These are phyloP conservation scores for Setophaga kirtlandii DNA, from an alignment of 2,113 vertebrate genomes.

Conservation along the genomic window DNA sequence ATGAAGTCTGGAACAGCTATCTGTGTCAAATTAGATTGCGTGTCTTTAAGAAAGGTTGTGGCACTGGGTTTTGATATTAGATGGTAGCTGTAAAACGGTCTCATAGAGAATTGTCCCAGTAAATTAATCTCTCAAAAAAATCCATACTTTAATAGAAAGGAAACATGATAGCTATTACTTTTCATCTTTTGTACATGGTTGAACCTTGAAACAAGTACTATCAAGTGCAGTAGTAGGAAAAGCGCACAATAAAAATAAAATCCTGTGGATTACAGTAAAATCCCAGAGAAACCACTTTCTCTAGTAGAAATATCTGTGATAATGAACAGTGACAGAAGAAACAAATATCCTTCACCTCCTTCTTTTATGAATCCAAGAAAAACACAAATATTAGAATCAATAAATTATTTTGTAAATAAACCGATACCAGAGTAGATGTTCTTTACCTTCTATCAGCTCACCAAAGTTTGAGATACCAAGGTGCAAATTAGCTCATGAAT, in stretches of 20 bases:
- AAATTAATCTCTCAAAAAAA: constrained; percentile 58
- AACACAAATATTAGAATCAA: neutral
- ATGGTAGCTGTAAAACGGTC: constrained; percentile 31
- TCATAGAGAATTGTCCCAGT: constrained; percentile 28
- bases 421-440: neutral
- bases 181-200: constrained; percentile 43
- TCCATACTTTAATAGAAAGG: constrained; percentile 49
- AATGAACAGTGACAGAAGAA: constrained; percentile 40
- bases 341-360: neutral
- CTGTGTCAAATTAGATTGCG: constrained; percentile 21
- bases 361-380: neutral
- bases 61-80: constrained; percentile 1
- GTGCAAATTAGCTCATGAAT: neutral
- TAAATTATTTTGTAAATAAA: constrained; percentile 6
- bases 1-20: neutral
- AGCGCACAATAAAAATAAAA: constrained; percentile 66
- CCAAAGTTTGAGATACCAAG: neutral
- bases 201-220: constrained; percentile 52
- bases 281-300: constrained; percentile 39
- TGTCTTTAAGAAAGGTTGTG: constrained; percentile 32
- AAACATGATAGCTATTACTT: constrained; percentile 50
- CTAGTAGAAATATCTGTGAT: neutral
- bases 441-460: neutral
- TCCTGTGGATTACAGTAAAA: constrained; percentile 53
- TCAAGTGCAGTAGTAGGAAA: constrained; percentile 2